Conservation (phyloP, 2,797 vertebrate species). For the Scarus forsteni region DNA sequence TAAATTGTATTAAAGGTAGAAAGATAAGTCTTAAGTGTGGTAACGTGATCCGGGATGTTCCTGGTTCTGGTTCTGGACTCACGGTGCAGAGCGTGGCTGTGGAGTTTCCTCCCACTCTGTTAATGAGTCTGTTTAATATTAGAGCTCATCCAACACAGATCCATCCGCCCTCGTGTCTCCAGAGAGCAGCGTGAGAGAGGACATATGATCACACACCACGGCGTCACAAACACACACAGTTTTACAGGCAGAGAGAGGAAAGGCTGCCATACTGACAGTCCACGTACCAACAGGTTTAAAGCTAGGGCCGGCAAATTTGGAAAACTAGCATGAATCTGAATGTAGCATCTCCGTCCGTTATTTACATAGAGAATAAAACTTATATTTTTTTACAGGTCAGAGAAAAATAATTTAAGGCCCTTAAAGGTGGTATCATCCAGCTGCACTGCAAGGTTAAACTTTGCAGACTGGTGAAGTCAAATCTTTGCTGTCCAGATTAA, state of each 20-base stretch:
- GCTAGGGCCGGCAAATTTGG: no score
- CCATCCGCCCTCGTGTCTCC: slow-evolving; percentile 29
- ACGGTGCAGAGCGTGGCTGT: slow-evolving; percentile 11
- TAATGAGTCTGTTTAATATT: slow-evolving; percentile 39
- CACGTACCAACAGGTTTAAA: no score
- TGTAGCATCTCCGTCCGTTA: no score
- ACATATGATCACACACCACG: slow-evolving; percentile 26
- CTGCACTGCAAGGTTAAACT: no score
- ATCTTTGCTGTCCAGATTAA: no score
- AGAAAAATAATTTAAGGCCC: no score
- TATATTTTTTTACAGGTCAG: no score
- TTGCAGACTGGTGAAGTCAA: no score
- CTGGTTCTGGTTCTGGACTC: not conserved
- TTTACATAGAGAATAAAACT: no score
- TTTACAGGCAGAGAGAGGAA: not conserved
- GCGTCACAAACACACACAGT: not conserved
- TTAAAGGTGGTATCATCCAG: no score
- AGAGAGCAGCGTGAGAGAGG: slow-evolving; percentile 7
- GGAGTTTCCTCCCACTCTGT: slow-evolving; percentile 34
- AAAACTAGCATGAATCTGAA: no score
- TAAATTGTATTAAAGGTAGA: not conserved
- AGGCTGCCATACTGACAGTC: no score
- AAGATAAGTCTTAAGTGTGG: not conserved
- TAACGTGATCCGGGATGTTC: not conserved
- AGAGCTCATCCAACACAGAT: slow-evolving; percentile 19